Evolutionary conservation across 2,113 vertebrate species (phyloP).

Genomic region (Macaca nemestrina): DNA sequence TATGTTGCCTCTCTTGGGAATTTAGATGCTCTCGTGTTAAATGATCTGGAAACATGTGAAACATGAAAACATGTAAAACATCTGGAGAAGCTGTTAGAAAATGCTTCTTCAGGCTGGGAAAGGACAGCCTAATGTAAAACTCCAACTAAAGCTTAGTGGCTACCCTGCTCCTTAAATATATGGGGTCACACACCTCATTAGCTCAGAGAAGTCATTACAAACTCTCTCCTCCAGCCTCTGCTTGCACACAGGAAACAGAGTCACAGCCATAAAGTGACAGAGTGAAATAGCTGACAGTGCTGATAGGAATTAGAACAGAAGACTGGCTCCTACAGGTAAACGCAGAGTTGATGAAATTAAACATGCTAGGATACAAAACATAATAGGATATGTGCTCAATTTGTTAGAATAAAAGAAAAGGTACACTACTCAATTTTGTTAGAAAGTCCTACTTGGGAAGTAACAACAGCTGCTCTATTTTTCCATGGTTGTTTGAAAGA

Average conservation of each 20-base stretch:
- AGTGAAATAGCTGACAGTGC: neutral
- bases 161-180: neutral
- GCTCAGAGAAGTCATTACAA: neutral
- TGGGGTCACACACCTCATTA: neutral
- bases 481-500: neutral
- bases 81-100: neutral
- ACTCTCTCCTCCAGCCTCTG: neutral
- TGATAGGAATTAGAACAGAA: neutral
- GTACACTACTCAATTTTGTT: neutral
- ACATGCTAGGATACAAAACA: slow-evolving; percentile 17
- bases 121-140: neutral
- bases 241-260: neutral
- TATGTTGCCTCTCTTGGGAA: neutral
- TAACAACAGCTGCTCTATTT: neutral
- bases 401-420: neutral
- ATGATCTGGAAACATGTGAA: neutral
- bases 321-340: neutral
- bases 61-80: neutral
- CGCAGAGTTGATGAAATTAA: neutral
- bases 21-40: neutral
- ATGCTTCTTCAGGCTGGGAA: neutral
- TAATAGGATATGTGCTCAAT: neutral
- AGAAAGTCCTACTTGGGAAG: neutral
- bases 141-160: neutral
- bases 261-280: neutral